Base-by-base conservation (phyloP, 1,140 invertebrate species). In the Drosophila virilis region DNA sequence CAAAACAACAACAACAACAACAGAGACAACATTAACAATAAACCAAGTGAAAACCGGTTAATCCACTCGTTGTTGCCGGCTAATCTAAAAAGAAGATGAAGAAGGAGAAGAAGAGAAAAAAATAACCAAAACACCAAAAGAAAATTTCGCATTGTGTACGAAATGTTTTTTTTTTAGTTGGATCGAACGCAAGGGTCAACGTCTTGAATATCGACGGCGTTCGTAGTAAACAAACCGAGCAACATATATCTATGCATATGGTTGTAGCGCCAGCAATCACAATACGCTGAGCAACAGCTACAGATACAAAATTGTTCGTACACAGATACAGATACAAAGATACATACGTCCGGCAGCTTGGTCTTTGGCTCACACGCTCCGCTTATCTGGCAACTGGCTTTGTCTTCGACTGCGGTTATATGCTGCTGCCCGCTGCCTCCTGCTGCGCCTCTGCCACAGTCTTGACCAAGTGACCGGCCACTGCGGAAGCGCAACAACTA, bases 401-500 rank as follows among this genome's bases (percentile, higher is more conserved):
- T 15, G 33, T 50, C 45, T 67, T 42, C 10, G 15, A 42, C 54
- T 57, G 54, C 9, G 8, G 51, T 13, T 52, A 13, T 17, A 15
- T 37, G 50, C 12, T n/a, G n/a, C n/a, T n/a, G n/a, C 54, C n/a
- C 42, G 5, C 38, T 46, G 35, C 22, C 37, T 12, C 28, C 9
- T 8, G 13, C 55, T 12, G 22, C 40, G 22, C 8, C 12, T 15
- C 15, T 22, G 9, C 28, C 32, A 40, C 37, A 8, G 4, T 72
- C 38, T 55, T 62, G 71, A 68, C 57, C 50, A 74, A 59, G 51
- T 51, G 60, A 66, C 77, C 57, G 8, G 54, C 54, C 51, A 69
- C 48, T 72, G 60, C 64, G 60, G 69, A 78, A 85, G 48, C 54
- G 62, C 59, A 74, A 58, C 45, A 68, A 65, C 45, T 50, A 67